Evolutionary conservation across 1,140 invertebrate genomes (phyloP).

Genomic region (Mya arenaria): DNA sequence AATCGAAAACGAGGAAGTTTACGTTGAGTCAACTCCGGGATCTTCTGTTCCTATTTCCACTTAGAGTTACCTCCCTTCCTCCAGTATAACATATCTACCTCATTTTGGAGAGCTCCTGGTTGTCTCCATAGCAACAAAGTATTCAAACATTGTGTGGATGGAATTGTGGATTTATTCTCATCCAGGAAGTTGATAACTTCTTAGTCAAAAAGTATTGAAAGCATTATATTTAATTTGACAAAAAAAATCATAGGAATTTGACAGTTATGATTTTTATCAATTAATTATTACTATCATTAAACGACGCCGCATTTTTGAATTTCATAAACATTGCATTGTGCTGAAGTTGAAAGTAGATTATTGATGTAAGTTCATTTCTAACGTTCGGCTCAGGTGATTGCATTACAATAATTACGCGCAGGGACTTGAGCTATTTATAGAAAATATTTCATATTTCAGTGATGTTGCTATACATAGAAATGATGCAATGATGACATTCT

Average conservation of each 20-base stretch:
- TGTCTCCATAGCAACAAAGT: background rate
- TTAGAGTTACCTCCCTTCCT: slow-evolving; percentile 40
- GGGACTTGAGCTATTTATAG: no score
- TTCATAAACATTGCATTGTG: no score
- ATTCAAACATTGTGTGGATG: slow-evolving; percentile 9
- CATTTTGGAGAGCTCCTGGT: slow-evolving; percentile 28
- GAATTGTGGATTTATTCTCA: no score
- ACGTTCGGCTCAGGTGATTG: no score
- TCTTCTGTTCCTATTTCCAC: slow-evolving; percentile 52
- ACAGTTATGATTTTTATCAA: background rate
- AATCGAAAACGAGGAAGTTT: slow-evolving; percentile 40
- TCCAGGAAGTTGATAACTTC: no score
- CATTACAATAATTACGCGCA: no score
- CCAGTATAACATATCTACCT: slow-evolving; percentile 37
- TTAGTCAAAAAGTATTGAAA: background rate
- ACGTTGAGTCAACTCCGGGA: slow-evolving; percentile 48
- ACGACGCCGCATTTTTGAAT: no score
- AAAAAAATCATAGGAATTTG: background rate
- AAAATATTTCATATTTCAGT: no score
- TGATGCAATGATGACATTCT: no score
- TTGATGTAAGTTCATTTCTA: no score
- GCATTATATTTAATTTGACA: background rate
- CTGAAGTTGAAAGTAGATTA: no score
- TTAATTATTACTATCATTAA: background rate
- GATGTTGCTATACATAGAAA: no score